Percentiles rank a stretch among this genome's conserved stretches.
These are phyloP conservation scores for Elephantulus edwardii DNA, from an alignment of 2,113 vertebrate species.

Conservation along the genomic window DNA sequence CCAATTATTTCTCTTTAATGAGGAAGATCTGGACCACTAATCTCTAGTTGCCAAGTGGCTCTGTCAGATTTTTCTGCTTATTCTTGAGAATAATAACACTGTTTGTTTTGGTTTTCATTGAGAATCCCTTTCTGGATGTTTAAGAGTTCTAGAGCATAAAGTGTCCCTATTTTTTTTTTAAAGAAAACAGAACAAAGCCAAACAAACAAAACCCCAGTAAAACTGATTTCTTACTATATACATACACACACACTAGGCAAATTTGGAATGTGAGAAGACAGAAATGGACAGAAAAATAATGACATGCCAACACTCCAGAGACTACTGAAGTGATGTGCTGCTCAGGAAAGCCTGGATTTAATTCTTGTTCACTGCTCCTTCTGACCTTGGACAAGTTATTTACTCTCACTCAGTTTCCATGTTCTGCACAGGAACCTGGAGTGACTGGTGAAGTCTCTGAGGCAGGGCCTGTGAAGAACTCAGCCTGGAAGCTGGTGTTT, in stretches of 20 bases:
- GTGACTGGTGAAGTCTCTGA: background rate
- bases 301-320: background rate
- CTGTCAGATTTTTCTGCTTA: background rate
- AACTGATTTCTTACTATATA: background rate
- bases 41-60: background rate
- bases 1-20: background rate
- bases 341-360: background rate
- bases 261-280: conserved; percentile 2
- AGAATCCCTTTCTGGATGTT: background rate
- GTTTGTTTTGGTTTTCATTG: background rate
- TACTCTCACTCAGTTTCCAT: background rate
- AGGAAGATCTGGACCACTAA: background rate
- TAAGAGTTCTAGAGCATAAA: background rate
- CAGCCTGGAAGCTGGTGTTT: background rate
- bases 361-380: background rate
- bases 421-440: background rate
- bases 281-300: background rate
- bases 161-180: background rate
- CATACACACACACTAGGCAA: background rate
- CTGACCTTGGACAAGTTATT: background rate
- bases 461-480: background rate
- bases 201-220: background rate
- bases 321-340: rapidly evolving
- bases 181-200: too few relatives aligned
- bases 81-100: background rate